Evolutionary conservation across 2,113 vertebrate genomes (phyloP).

Genomic region (Coptodon bakossiorum): DNA sequence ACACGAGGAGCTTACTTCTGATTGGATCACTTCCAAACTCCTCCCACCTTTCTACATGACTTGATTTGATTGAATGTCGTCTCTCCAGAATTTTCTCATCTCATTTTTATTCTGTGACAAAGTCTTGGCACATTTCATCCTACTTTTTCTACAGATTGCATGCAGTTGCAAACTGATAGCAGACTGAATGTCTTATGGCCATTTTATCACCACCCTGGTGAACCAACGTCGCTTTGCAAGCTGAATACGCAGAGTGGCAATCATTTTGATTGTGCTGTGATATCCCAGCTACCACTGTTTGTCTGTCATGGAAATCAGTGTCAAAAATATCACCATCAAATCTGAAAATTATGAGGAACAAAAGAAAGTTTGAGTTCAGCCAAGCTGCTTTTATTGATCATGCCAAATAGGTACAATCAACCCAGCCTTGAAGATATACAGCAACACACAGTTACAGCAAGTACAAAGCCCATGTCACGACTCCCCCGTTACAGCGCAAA

Average conservation of each 20-base stretch:
- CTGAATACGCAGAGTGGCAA: not conserved
- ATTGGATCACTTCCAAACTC: not conserved
- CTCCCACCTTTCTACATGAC: not conserved
- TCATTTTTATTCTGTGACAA: not conserved
- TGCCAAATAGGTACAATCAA: conserved; percentile 62
- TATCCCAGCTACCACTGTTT: not conserved
- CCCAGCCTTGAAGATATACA: conserved; percentile 54
- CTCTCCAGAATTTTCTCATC: not conserved
- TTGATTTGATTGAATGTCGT: not conserved
- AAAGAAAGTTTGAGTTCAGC: not conserved
- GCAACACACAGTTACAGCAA: conserved; percentile 53
- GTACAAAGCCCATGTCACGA: conserved; percentile 34
- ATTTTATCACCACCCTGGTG: not conserved
- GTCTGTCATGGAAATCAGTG: not conserved
- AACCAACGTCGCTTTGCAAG: not conserved
- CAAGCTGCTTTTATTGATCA: conserved; percentile 71
- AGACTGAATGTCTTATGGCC: not conserved
- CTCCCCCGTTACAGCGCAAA: conserved; percentile 33
- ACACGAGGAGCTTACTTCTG: not conserved
- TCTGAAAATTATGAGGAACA: not conserved
- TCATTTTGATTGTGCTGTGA: not conserved
- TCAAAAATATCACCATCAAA: not conserved
- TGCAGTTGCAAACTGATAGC: not conserved
- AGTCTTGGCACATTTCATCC: not conserved
- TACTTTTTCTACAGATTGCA: not conserved